Conservation (phyloP, 37 sponge, comb jelly and placozoan genomes). For the Aplysina aerophoba region DNA sequence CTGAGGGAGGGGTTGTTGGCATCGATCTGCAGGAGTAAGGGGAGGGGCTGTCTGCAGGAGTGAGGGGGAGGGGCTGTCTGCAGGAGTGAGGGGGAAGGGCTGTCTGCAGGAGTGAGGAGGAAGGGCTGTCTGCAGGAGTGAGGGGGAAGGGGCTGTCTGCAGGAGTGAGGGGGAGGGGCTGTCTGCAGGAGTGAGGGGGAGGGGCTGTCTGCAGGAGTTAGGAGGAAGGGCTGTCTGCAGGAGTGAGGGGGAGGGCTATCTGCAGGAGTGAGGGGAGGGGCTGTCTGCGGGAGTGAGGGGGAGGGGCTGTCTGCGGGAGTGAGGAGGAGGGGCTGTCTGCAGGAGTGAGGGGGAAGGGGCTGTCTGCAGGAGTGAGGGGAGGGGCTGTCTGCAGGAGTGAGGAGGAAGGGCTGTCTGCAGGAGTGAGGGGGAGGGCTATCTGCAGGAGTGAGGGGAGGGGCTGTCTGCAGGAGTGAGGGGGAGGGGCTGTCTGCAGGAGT, state of each 20-base stretch:
- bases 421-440: too few species aligned
- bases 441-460: slow-evolving; percentile 19
- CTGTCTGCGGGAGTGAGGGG: neutral
- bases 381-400: slow-evolving; percentile 8
- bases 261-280: slow-evolving; percentile 19
- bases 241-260: neutral
- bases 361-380: neutral
- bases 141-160: too few species aligned
- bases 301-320: neutral
- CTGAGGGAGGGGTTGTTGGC: slow-evolving; percentile 28
- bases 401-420: too few species aligned
- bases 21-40: neutral
- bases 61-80: slow-evolving; percentile 23
- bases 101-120: neutral
- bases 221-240: slow-evolving; percentile 15
- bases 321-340: slow-evolving; percentile 21
- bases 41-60: neutral
- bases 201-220: neutral
- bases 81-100: neutral
- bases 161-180: slow-evolving; percentile 26
- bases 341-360: neutral
- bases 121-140: slow-evolving; percentile 1
- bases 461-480: neutral
- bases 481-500: neutral
- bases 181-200: neutral